These are phyloP conservation scores for Agrotis exclamationis DNA, from an alignment of 2,888 invertebrate species.

Conservation along the genomic window DNA sequence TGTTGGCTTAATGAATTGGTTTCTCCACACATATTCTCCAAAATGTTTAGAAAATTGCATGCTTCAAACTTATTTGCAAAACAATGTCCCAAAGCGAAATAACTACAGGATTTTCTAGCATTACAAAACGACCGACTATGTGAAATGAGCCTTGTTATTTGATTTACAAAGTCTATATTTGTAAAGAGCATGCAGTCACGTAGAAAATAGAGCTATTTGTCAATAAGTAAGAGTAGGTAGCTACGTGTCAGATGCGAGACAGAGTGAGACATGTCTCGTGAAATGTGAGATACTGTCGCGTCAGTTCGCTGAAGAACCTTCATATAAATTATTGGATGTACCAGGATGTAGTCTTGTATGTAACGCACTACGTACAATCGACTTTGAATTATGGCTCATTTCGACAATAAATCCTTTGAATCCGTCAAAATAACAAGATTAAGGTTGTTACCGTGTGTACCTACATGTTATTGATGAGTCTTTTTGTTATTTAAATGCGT, in stretches of 20 bases:
- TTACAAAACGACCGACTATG: constrained; percentile 9
- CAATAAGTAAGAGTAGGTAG: constrained; percentile 25
- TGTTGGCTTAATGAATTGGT: background rate
- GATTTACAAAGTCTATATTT: constrained; percentile 22
- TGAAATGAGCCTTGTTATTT: constrained; percentile 26
- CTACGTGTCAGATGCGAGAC: constrained; percentile 16
- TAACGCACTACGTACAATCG: no score
- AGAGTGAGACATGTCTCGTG: constrained; percentile 19
- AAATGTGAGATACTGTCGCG: constrained; percentile 22
- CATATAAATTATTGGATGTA: background rate
- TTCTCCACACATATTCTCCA: background rate
- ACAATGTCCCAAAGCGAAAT: constrained; percentile 27
- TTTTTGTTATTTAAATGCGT: no score
- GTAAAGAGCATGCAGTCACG: constrained; percentile 38
- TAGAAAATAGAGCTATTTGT: constrained; percentile 50
- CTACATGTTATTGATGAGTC: no score
- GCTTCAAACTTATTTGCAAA: constrained; percentile 18
- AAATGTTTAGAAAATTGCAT: constrained; percentile 6
- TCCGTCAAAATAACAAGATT: no score
- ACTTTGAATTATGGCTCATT: no score
- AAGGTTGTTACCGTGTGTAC: no score
- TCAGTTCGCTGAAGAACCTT: background rate
- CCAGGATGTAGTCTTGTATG: no score
- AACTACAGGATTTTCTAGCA: constrained; percentile 27
- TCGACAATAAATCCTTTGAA: no score